These are phyloP conservation scores for Zosterops borbonicus DNA, from an alignment of 2,113 vertebrate genomes.

Conservation along the genomic window DNA sequence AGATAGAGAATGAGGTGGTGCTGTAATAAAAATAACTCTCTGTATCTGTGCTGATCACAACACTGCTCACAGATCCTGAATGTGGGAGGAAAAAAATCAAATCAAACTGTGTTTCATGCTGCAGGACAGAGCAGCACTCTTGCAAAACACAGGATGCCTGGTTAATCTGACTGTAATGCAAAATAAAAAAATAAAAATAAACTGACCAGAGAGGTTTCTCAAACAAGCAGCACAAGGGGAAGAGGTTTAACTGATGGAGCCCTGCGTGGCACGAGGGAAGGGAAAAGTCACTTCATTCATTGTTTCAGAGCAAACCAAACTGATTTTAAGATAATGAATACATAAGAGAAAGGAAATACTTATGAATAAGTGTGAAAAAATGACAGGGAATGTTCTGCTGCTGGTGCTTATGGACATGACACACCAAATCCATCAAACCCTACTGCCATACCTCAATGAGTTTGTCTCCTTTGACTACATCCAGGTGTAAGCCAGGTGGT, in stretches of 20 bases:
- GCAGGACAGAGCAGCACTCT: not conserved
- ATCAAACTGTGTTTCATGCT: not conserved
- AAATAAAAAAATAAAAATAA: not conserved
- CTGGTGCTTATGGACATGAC: not conserved
- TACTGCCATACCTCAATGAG: slow-evolving; percentile 89
- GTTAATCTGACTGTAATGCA: not conserved
- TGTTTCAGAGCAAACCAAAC: not conserved
- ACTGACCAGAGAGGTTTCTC: not conserved
- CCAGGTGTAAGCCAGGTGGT: slow-evolving; percentile 93
- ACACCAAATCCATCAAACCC: not conserved
- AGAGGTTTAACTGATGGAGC: not conserved
- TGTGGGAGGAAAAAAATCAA: not conserved
- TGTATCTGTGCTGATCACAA: not conserved
- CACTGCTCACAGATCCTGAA: not conserved
- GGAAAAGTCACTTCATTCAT: not conserved
- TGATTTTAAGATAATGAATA: not conserved
- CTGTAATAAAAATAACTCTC: not conserved
- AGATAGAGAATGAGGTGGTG: not conserved
- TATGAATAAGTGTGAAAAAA: not conserved
- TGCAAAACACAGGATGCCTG: not conserved
- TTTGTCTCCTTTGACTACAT: slow-evolving; percentile 98
- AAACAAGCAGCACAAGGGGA: not conserved
- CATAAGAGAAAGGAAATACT: not conserved
- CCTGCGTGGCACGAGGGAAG: not conserved
- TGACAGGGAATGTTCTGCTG: not conserved